Percentiles rank a stretch among this genome's conserved stretches.
Conservation (phyloP, 2,797 vertebrate species). For the Tolypeutes matacus region DNA sequence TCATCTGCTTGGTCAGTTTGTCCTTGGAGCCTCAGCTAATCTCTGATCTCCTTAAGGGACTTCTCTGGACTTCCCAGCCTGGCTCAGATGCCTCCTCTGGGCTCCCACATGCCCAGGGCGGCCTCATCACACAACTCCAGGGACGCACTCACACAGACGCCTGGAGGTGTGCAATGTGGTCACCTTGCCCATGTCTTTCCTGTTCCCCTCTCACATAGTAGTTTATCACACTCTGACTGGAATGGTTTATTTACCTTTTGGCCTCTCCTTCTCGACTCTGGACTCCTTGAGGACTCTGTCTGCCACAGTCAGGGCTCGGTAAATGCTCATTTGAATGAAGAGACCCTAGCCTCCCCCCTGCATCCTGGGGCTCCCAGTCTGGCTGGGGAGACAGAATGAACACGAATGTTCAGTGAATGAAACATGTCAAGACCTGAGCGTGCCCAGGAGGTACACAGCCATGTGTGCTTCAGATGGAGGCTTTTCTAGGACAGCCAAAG, state of each 20-base stretch:
- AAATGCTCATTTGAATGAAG: slow-evolving; percentile 2
- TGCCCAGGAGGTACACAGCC: not conserved
- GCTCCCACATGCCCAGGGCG: not conserved
- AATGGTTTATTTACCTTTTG: slow-evolving; percentile 64
- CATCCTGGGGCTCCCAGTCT: not conserved
- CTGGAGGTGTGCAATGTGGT: not conserved
- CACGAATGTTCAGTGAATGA: not conserved
- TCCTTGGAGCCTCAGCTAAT: not conserved
- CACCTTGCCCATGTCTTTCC: not conserved
- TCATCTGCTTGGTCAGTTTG: not conserved
- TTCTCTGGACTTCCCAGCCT: not conserved
- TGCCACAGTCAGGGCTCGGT: slow-evolving; percentile 21
- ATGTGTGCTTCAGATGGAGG: not conserved
- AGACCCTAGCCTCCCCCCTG: not conserved
- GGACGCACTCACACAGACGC: not conserved
- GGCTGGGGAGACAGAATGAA: slow-evolving; percentile 29
- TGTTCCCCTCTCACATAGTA: not conserved
- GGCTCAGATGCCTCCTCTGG: not conserved
- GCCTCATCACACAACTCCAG: not conserved
- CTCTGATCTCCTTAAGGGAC: not conserved
- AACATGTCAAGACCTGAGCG: not conserved
- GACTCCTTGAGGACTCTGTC: slow-evolving; percentile 62
- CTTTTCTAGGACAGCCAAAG: not conserved
- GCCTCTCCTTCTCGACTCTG: slow-evolving; percentile 73
- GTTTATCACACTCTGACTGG: slow-evolving; percentile 55